These are phyloP conservation scores for Gobio gobio DNA, from an alignment of 2,113 vertebrate species.

Conservation along the genomic window DNA sequence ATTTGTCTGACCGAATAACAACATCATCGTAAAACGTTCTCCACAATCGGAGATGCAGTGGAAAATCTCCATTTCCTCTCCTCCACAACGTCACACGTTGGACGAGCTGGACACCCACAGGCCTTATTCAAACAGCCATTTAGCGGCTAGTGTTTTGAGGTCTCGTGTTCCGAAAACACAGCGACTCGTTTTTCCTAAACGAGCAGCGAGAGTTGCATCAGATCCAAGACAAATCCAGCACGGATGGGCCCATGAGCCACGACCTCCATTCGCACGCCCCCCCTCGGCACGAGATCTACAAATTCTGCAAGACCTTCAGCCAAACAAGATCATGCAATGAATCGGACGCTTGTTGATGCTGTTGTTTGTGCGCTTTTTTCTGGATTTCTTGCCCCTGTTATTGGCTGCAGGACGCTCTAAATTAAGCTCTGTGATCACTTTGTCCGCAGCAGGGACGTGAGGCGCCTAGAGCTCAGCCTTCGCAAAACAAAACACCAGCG, in stretches of 20 bases:
- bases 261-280: neutral
- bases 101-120: conserved; percentile 41
- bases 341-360: conserved; percentile 49
- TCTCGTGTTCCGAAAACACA: conserved; percentile 52
- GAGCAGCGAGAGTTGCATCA: conserved; percentile 45
- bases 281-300: conserved; percentile 8
- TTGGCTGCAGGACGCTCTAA: conserved; percentile 47
- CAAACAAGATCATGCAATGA: conserved; percentile 51
- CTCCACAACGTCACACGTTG: conserved; percentile 32
- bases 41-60: conserved; percentile 39
- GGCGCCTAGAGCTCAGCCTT: conserved; percentile 50
- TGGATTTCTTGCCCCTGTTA: conserved; percentile 8
- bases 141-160: conserved; percentile 51
- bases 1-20: conserved; percentile 42
- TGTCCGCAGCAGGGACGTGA: conserved; percentile 50
- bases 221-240: conserved; percentile 51
- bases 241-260: conserved; percentile 23
- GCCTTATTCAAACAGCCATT: conserved; percentile 45
- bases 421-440: conserved; percentile 55
- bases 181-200: conserved; percentile 39
- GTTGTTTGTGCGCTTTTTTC: conserved; percentile 43
- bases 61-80: conserved; percentile 44
- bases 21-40: conserved; percentile 15
- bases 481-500: conserved; percentile 47
- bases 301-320: neutral